Conservation (phyloP, 1,140 invertebrate species). For the Nylanderia fulva region DNA sequence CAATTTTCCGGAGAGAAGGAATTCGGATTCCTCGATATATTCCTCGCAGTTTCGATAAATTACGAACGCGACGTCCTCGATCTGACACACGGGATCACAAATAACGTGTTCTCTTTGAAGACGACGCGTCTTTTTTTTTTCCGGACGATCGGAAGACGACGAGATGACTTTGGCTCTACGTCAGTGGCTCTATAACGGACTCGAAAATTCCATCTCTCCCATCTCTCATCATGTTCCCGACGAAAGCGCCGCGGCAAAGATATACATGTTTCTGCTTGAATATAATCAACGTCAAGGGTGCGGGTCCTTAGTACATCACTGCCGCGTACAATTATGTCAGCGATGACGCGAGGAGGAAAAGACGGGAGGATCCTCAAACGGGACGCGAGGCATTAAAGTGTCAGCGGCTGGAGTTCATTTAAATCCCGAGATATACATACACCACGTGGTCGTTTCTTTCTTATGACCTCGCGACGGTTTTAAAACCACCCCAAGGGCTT, state of each 20-base stretch:
- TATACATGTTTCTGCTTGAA: slow-evolving; percentile 62
- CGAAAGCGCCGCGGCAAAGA: slow-evolving; percentile 64
- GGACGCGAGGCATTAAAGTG: slow-evolving; percentile 72
- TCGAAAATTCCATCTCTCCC: slow-evolving; percentile 35
- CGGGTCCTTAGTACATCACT: slow-evolving; percentile 70
- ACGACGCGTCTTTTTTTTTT: slow-evolving; percentile 31
- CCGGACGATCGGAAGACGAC: slow-evolving; percentile 3
- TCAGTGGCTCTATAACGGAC: slow-evolving; percentile 37
- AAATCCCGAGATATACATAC: slow-evolving; percentile 67
- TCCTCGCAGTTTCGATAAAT: slow-evolving; percentile 35
- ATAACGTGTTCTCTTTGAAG: slow-evolving; percentile 41
- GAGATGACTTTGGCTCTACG: slow-evolving; percentile 30
- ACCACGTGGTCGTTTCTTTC: slow-evolving; percentile 25
- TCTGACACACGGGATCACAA: slow-evolving; percentile 19
- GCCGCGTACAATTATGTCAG: slow-evolving; percentile 74
- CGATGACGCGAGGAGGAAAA: slow-evolving; percentile 65
- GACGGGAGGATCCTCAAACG: slow-evolving; percentile 32
- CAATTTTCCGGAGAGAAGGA: slow-evolving; percentile 3
- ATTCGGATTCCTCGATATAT: slow-evolving; percentile 21
- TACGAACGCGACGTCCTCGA: slow-evolving; percentile 7
- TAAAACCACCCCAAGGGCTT: slow-evolving; percentile 49
- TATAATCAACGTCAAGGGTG: slow-evolving; percentile 70
- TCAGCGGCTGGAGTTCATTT: slow-evolving; percentile 73
- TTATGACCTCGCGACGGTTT: slow-evolving; percentile 54
- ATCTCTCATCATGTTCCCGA: slow-evolving; percentile 51